Base-by-base conservation (phyloP, 2,797 vertebrate species). In the Spheniscus humboldti region DNA sequence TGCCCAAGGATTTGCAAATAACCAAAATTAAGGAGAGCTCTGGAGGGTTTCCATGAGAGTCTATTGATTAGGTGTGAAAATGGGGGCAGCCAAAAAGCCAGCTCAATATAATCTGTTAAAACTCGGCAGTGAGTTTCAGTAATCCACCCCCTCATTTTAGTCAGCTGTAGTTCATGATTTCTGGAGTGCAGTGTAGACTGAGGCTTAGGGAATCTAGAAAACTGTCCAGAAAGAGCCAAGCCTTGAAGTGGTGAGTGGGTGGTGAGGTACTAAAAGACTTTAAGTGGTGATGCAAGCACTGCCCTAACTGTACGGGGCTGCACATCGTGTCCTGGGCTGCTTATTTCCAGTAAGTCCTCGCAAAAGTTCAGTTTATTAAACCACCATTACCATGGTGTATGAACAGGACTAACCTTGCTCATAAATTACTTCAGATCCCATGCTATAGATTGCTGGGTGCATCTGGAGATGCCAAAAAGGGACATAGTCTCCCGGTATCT, bases 351-450 rank as follows among this genome's bases (percentile, higher is more conserved):
- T 22, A 59, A 85, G 8, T 72, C 18, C 55, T 60, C 1, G 0
- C 7, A 77, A 53, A 76, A 59, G 10, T 78, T 93, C 18, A 8
- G 0, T 75, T 73, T 80, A 27, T 60, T 83, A 77, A 76, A 30
- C 11, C 8, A 7, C 3, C 0, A 0, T 76, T 79, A 28, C 11
- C 37, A 6, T 25, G 13, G 17, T 52, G 7, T 30, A n/a, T 53
- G 63, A 59, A 82, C 57, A 81, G 13, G 48, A 27, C 31, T 66
- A 68, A 68, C 6, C 7, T 75, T 43, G 17, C 30, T 62, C 22
- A 27, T 73, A 62, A 56, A 16, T 75, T 68, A 35, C 35, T 76
- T 81, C 47, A 66, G 14, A 72, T 14, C 17, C 24, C 17, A 13
- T 82, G 7, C 23, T 73, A 4, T 27, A 33, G 24, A 24, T 50